Evolutionary conservation across 2,113 vertebrate species (phyloP).

Genomic region (Elaphurus davidianus): DNA sequence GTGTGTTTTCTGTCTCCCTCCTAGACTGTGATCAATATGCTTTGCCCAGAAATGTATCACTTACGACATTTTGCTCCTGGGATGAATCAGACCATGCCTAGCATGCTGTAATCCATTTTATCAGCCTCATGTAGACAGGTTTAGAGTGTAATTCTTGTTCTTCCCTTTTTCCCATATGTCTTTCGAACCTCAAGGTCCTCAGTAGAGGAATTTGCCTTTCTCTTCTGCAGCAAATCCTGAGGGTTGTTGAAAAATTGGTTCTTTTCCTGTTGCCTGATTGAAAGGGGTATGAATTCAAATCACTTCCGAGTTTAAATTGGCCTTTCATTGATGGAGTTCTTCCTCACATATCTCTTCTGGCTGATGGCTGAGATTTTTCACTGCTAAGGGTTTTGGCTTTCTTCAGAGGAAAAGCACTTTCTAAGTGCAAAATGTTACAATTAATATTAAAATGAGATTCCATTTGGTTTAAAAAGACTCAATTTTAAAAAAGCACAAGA

Average conservation of each 20-base stretch:
- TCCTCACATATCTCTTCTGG: conserved; percentile 31
- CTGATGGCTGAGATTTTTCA: conserved; percentile 50
- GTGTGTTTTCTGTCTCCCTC: not conserved
- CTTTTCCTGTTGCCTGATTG: conserved; percentile 25
- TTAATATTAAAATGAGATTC: conserved; percentile 69
- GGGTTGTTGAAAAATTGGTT: conserved; percentile 36
- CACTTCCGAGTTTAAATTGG: conserved; percentile 43
- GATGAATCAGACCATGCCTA: conserved; percentile 5
- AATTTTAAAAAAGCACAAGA: conserved; percentile 26
- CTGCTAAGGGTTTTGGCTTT: conserved; percentile 36
- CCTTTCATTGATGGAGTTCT: conserved; percentile 54
- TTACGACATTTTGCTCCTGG: conserved; percentile 12
- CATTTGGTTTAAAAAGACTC: conserved; percentile 16
- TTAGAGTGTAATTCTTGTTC: conserved; percentile 59
- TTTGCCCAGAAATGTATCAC: conserved; percentile 18
- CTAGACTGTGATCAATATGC: not conserved
- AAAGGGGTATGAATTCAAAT: conserved; percentile 69
- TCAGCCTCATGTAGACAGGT: conserved; percentile 40
- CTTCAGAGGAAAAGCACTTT: conserved; percentile 26
- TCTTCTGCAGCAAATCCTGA: not conserved
- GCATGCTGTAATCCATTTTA: conserved; percentile 26
- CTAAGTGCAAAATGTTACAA: conserved; percentile 51
- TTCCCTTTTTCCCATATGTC: conserved; percentile 21
- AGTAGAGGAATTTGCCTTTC: conserved; percentile 41
- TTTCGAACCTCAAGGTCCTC: conserved; percentile 28